These are phyloP conservation scores for Heliconius ethilla DNA, from an alignment of 2,888 invertebrate genomes.

Conservation along the genomic window DNA sequence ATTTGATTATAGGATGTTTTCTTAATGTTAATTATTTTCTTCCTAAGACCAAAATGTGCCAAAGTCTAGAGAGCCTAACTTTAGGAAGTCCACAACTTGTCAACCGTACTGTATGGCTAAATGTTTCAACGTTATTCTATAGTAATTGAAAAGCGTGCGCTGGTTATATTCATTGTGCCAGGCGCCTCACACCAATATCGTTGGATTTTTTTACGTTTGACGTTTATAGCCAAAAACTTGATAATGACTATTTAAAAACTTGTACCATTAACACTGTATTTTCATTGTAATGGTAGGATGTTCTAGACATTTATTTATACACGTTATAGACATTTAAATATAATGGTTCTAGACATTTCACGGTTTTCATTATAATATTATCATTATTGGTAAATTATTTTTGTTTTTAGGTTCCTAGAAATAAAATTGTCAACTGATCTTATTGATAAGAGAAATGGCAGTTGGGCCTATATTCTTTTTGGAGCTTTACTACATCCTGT, in stretches of 20 bases:
- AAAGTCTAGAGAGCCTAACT: too few relatives aligned
- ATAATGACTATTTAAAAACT: constrained; percentile 13
- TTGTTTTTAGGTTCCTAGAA: neutral
- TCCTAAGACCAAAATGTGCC: neutral
- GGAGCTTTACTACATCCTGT: neutral
- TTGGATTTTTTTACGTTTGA: neutral
- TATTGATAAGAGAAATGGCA: neutral
- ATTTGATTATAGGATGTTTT: neutral
- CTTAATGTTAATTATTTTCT: neutral
- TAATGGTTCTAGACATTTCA: too few relatives aligned
- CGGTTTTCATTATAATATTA: too few relatives aligned
- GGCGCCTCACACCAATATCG: constrained; percentile 4
- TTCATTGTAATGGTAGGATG: neutral
- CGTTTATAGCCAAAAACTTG: constrained; percentile 9
- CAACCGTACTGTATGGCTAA: neutral
- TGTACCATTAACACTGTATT: neutral
- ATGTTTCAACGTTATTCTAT: neutral
- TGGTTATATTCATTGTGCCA: constrained; percentile 15
- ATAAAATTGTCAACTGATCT: neutral
- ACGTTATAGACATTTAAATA: too few relatives aligned
- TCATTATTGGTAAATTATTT: too few relatives aligned
- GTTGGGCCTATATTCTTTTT: neutral
- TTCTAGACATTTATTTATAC: neutral
- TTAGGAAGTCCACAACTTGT: neutral
- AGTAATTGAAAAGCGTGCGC: neutral